Conservation (phyloP, 2,797 vertebrate genomes). For the Adelosebastes latens region DNA sequence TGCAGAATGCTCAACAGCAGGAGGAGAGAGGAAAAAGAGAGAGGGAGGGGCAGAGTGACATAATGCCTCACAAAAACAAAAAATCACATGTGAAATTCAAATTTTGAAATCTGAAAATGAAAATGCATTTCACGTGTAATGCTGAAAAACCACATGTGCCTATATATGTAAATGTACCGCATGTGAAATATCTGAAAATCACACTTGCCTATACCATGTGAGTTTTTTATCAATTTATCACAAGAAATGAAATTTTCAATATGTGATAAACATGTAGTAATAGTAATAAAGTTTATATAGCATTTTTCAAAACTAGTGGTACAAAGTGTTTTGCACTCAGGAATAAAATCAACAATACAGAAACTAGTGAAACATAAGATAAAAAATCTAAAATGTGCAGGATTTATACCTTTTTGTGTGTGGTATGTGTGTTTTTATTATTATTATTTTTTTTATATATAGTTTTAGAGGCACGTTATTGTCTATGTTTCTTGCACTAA, state of each 20-base stretch:
- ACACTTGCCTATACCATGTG: neutral
- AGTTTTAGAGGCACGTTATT: no score
- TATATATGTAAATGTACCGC: no score
- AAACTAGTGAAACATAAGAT: neutral
- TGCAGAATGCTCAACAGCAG: conserved; percentile 2
- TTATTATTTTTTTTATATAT: no score
- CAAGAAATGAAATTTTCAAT: neutral
- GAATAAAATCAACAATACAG: neutral
- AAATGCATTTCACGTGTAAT: neutral
- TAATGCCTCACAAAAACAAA: neutral
- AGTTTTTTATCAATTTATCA: neutral
- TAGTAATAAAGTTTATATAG: neutral
- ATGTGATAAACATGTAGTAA: neutral
- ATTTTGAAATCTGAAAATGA: neutral
- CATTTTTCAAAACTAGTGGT: neutral
- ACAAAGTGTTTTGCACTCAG: neutral
- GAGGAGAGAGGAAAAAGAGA: conserved; percentile 18
- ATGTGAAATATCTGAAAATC: neutral
- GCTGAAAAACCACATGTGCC: neutral
- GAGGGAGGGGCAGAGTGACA: conserved; percentile 7
- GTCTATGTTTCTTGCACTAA: neutral
- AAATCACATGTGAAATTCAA: neutral
- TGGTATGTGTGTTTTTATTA: no score
- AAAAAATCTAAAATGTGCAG: neutral
- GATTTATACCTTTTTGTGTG: neutral